Evolutionary conservation across 2,113 vertebrate species (phyloP).

Genomic region (Herpailurus yagouaroundi): DNA sequence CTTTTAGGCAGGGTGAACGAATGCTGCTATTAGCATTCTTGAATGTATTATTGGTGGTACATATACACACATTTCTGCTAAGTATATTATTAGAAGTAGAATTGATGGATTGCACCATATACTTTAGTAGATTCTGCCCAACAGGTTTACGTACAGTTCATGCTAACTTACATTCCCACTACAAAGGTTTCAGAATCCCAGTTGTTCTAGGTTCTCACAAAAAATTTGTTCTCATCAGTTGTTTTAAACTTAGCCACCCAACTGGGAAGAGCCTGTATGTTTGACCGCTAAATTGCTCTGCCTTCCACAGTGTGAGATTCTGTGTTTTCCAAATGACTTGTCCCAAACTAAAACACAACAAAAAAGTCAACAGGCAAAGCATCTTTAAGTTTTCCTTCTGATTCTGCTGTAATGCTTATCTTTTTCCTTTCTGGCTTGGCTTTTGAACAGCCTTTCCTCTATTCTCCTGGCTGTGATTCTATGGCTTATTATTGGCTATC

Average conservation of each 20-base stretch:
- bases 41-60: neutral
- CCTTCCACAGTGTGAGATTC: neutral
- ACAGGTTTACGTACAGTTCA: neutral
- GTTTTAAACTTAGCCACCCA: neutral
- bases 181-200: neutral
- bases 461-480: constrained; percentile 7
- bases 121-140: neutral
- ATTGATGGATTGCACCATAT: neutral
- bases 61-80: neutral
- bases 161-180: neutral
- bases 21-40: neutral
- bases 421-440: neutral
- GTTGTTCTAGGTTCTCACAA: neutral
- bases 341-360: neutral
- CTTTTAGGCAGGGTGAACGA: neutral
- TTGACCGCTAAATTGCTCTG: neutral
- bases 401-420: neutral
- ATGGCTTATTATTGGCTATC: constrained; percentile 56
- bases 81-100: neutral
- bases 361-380: neutral
- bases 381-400: neutral
- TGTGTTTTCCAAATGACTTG: neutral
- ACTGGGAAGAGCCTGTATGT: neutral
- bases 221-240: neutral
- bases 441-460: neutral